Base-by-base conservation (phyloP, 2,888 invertebrate genomes). In the Holacanthella duospinosa region DNA sequence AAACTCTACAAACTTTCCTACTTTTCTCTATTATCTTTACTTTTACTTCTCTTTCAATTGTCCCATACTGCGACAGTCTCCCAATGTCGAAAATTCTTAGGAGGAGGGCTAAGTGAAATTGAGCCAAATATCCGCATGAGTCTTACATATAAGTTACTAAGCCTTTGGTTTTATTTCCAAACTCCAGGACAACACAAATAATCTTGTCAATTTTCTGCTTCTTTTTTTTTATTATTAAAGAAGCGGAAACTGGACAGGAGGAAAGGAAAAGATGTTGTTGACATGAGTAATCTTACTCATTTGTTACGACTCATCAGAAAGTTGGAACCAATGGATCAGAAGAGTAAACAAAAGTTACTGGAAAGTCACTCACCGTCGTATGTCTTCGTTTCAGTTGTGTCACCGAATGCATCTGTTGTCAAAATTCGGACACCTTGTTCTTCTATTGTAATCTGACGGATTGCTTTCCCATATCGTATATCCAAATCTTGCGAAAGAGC, bases 401-500 rank as follows among this genome's bases (percentile, higher is more conserved):
- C 66, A 4, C 62, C 43, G 6, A 19, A 25, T 1, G 67, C 64
- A 53, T 71, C 71, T 74, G 86, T 84, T 16, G 89, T 85, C 69
- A 87, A 85, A 53, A 92, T 87, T 75, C 88, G 87, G 58, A 91
- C 89, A 16, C 90, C 90, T 43, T 84, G 85, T 57, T 80, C 79
- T 65, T 82, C 84, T 71, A 87, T 85, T 29, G 66, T 67, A 62
- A 97, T 89, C 72, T 89, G 88, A 63, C 89, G 87, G 54, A 92
- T 93, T 25, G 92, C 89, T 21, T 89, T 90, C 74, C 90, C 92
- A 62, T 94, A 83, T 76, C 89, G 89, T 76, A 97, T 94, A 78
- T 96, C 93, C 74, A 97, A 79, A 21, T 92, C 92, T 74, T 94
- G 92, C 19, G 94, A 87, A 60, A 97, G 80, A 0, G 94, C 93